Percentiles rank a stretch among this genome's conserved stretches.
phyloP scores from a whole-genome alignment of 2,888 invertebrate species.

The Drosophila mettleri region DNA sequence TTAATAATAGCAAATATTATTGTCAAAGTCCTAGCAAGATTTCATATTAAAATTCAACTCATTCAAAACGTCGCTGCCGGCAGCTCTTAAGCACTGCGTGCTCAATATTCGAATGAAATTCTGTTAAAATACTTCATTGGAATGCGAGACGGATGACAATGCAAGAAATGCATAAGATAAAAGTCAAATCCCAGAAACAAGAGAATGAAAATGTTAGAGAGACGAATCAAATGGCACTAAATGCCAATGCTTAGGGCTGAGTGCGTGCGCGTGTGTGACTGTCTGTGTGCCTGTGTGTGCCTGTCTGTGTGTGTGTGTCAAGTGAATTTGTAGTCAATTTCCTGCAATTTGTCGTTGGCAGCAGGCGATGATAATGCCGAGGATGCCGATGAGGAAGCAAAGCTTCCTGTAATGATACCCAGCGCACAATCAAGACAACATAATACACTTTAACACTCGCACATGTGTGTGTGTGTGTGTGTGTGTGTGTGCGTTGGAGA shows the following conservation, averaged over 20 bases:
- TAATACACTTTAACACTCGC: slow-evolving; percentile 56
- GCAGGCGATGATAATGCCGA: slow-evolving; percentile 19
- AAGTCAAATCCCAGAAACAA: slow-evolving; percentile 45
- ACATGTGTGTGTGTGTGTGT: not conserved
- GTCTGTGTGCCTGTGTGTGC: slow-evolving; percentile 37
- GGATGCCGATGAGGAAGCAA: slow-evolving; percentile 26
- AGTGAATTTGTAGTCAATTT: slow-evolving; percentile 79
- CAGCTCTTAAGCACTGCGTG: not conserved
- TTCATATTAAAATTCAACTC: not conserved
- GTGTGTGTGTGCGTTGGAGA: not conserved
- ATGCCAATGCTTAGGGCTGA: slow-evolving; percentile 16
- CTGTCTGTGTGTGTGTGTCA: slow-evolving; percentile 27
- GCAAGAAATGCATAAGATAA: slow-evolving; percentile 46
- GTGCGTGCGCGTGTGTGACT: slow-evolving; percentile 18
- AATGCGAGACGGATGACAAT: slow-evolving; percentile 54
- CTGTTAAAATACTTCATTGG: slow-evolving; percentile 47
- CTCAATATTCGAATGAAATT: slow-evolving; percentile 37
- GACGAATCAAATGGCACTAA: slow-evolving; percentile 31
- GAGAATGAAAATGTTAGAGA: slow-evolving; percentile 55
- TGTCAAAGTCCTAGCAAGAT: too few species aligned
- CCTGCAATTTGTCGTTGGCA: slow-evolving; percentile 75
- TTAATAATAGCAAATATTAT: too few species aligned
- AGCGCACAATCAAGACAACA: slow-evolving; percentile 71
- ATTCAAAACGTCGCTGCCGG: not conserved
- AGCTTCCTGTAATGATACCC: slow-evolving; percentile 75